phyloP scores from a whole-genome alignment of 2,888 invertebrate genomes.

The Atrina japonica region DNA sequence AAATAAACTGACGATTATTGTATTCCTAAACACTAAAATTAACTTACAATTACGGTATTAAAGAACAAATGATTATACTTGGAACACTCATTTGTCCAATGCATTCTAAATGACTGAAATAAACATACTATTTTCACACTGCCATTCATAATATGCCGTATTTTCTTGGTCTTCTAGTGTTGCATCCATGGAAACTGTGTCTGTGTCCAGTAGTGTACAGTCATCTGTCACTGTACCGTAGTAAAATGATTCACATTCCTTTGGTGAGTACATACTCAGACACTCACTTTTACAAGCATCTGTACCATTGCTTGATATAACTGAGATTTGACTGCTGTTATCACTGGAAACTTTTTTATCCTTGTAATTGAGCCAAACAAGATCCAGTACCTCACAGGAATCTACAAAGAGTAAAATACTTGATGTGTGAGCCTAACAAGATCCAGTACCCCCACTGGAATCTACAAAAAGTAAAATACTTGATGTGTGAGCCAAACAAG shows the following conservation, averaged over 20 bases:
- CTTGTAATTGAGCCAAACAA: slow-evolving; percentile 53
- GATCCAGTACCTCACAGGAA: slow-evolving; percentile 57
- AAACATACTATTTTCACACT: slow-evolving; percentile 61
- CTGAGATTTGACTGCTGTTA: background rate
- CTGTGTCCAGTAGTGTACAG: slow-evolving; percentile 44
- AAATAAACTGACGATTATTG: too few relatives aligned
- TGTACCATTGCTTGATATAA: slow-evolving; percentile 15
- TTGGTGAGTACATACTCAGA: slow-evolving; percentile 15
- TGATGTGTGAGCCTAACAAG: too few relatives aligned
- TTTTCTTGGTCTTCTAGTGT: slow-evolving; percentile 11
- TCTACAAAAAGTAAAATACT: too few relatives aligned
- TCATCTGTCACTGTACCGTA: slow-evolving; percentile 36
- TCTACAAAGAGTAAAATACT: slow-evolving; percentile 48
- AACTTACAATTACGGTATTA: too few relatives aligned
- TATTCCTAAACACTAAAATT: too few relatives aligned
- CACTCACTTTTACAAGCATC: slow-evolving; percentile 39
- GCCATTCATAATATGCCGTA: slow-evolving; percentile 55
- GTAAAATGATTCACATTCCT: slow-evolving; percentile 51
- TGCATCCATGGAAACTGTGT: slow-evolving; percentile 18
- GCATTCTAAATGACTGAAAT: too few relatives aligned
- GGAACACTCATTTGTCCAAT: too few relatives aligned
- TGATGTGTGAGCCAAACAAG: slow-evolving; percentile 52
- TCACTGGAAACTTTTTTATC: slow-evolving; percentile 15
- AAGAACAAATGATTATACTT: too few relatives aligned
- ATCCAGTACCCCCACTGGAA: too few relatives aligned